phyloP scores from a whole-genome alignment of 2,113 vertebrate species.

The Boleophthalmus pectinirostris region DNA sequence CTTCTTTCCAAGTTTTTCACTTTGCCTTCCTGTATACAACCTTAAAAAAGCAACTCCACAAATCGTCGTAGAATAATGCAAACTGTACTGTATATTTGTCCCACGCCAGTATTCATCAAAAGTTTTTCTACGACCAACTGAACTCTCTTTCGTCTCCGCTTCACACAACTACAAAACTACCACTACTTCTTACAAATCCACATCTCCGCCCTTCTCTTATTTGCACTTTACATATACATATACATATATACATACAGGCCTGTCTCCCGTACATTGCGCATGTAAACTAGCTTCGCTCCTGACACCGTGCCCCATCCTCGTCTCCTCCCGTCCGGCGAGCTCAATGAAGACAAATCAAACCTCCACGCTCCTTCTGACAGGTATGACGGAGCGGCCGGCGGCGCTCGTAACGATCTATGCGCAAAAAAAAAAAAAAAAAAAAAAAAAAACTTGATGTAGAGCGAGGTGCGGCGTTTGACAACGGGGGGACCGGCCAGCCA shows the following conservation, averaged over 20 bases:
- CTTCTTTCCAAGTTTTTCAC: not conserved
- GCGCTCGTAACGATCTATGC: slow-evolving; percentile 60
- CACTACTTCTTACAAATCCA: not conserved
- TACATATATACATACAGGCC: not conserved
- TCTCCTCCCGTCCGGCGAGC: not conserved
- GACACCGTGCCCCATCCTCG: slow-evolving; percentile 1
- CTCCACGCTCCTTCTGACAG: slow-evolving; percentile 32
- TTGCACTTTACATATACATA: slow-evolving; percentile 15
- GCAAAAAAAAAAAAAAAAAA: too few species aligned
- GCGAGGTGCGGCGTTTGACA: slow-evolving; percentile 66
- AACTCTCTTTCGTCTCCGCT: not conserved
- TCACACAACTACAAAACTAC: not conserved
- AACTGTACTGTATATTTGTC: not conserved
- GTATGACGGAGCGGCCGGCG: slow-evolving; percentile 50
- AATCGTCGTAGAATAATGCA: not conserved
- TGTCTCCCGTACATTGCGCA: not conserved
- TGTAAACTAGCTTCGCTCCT: slow-evolving; percentile 7
- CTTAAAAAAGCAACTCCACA: too few species aligned
- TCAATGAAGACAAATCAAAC: slow-evolving; percentile 18
- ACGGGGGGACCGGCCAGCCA: slow-evolving; percentile 46
- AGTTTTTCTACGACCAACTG: not conserved
- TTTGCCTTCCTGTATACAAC: too few species aligned
- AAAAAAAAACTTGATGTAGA: slow-evolving; percentile 64
- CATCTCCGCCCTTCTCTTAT: not conserved
- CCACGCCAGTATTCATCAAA: not conserved